Base-by-base conservation (phyloP, 2,888 invertebrate species). In the Limnephilus rhombicus region DNA sequence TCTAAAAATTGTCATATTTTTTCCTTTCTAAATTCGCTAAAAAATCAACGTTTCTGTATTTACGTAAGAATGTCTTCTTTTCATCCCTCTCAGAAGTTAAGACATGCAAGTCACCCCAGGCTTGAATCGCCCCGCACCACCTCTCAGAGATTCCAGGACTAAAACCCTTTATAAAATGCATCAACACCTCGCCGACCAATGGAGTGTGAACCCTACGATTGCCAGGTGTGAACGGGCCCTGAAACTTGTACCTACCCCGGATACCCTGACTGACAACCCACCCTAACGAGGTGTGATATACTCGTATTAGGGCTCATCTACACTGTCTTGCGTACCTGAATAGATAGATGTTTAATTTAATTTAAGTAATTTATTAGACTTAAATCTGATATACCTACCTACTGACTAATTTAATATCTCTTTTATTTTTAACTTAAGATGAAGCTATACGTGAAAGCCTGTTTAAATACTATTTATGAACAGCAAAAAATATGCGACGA, bases 141-240 rank as follows among this genome's bases (percentile, higher is more conserved):
- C 82, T 3, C 34, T 34, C 83, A 13, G 34, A 24, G 34, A 83
- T 83, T 37, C 34, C 34, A 18, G 18, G 24, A 11, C n/a, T 34
- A 88, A 87, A 88, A 88, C 82, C 90, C 87, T 90, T 92, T 80
- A 53, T 34, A 83, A 18, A 24, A 53, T 41, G 29, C 91, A 85
- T 34, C 88, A 88, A 88, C 88, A 88, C 88, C 88, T 88, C 37
- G 18, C 41, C 31, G 34, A 24, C 87, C 53, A 53, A 53, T 87
- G 53, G 49, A 87, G 34, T 68, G 87, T 31, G 49, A 87, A 80
- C 41, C 89, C 49, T 90, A 82, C 34, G 89, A 82, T 29, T 24
- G 41, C 81, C 89, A 90, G 89, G 89, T 90, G 89, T 90, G 89
- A 90, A 82, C 81, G 81, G 15, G 81, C 29, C 34, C 34, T 34